phyloP scores from a whole-genome alignment of 2,888 invertebrate species.

The Calameuta idolon region DNA sequence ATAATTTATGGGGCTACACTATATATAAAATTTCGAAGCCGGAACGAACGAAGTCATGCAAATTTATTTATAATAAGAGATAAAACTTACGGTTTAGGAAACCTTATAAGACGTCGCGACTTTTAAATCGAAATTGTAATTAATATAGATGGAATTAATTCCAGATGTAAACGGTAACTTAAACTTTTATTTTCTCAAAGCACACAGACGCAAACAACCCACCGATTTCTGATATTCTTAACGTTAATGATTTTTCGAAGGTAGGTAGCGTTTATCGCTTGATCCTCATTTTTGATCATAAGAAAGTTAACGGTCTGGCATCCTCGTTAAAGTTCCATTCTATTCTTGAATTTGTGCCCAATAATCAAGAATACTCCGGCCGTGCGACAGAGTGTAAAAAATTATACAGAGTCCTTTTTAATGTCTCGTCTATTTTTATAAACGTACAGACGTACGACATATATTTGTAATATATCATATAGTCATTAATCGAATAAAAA shows the following conservation, averaged over 20 bases:
- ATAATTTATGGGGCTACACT: conserved; percentile 15
- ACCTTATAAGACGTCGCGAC: background rate
- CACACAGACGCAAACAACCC: background rate
- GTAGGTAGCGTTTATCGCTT: background rate
- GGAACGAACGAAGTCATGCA: background rate
- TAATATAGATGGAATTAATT: background rate
- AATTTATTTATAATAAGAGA: background rate
- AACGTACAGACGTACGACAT: background rate
- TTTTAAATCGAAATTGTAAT: background rate
- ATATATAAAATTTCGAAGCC: background rate
- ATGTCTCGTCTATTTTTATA: background rate
- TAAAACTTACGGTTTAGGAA: background rate
- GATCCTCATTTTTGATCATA: background rate
- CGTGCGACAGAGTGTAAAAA: background rate
- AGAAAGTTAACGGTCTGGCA: background rate
- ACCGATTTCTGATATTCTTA: background rate
- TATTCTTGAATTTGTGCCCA: background rate
- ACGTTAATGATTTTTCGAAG: background rate
- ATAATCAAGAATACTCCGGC: background rate
- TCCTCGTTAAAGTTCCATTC: background rate
- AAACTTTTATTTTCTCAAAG: background rate
- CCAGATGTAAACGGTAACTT: background rate
- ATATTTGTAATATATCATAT: background rate
- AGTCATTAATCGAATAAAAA: background rate
- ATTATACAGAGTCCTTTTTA: background rate